Evolutionary conservation across 1,140 invertebrate genomes (phyloP).

Genomic region (Zaprionus davidi): DNA sequence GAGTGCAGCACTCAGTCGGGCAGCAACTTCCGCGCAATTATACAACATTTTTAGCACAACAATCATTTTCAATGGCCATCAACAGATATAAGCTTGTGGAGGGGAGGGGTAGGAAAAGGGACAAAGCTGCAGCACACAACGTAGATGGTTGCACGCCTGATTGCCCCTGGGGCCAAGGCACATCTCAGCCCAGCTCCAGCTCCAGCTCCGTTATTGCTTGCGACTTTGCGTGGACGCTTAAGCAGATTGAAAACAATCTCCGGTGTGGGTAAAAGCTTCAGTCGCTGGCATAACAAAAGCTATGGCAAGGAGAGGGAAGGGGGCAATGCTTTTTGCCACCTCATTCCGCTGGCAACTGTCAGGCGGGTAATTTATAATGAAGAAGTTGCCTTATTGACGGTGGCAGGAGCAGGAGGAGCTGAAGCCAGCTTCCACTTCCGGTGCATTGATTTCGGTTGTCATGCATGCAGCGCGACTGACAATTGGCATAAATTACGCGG

Average conservation of each 20-base stretch:
- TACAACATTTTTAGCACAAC: constrained; percentile 69
- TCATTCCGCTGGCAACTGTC: constrained; percentile 52
- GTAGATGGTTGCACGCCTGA: constrained; percentile 51
- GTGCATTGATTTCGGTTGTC: constrained; percentile 68
- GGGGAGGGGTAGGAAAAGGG: neutral
- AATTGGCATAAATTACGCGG: constrained; percentile 68
- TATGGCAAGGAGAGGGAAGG: neutral
- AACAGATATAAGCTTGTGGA: constrained; percentile 2
- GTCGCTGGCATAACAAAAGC: constrained; percentile 9
- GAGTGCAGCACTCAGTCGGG: neutral
- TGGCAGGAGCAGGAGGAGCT: constrained; percentile 27
- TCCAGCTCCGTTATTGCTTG: constrained; percentile 31
- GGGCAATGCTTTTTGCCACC: constrained; percentile 40
- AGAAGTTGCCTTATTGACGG: constrained; percentile 73
- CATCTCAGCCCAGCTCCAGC: neutral
- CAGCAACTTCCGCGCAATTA: constrained; percentile 66
- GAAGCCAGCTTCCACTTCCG: constrained; percentile 46
- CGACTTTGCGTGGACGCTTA: constrained; percentile 53
- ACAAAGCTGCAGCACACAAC: neutral
- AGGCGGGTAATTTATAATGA: constrained; percentile 77
- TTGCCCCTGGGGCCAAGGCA: constrained; percentile 31
- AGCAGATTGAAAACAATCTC: constrained; percentile 79
- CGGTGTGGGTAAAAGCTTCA: constrained; percentile 66
- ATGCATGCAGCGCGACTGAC: constrained; percentile 57
- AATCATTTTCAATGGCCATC: constrained; percentile 59